Evolutionary conservation across 2,888 invertebrate species (phyloP).

Genomic region (Julus scandinavius): DNA sequence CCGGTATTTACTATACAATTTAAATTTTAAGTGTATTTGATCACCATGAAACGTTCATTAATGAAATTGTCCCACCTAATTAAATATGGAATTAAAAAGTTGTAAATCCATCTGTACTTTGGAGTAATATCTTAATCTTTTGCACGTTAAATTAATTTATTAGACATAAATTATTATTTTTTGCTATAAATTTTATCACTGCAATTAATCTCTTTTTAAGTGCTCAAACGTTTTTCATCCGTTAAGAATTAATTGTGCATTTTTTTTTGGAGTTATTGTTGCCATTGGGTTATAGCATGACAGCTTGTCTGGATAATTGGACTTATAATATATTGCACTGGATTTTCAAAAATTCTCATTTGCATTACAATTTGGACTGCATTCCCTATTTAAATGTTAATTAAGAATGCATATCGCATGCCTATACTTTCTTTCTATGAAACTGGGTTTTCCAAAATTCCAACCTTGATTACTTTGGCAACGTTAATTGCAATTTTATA

Average conservation of each 20-base stretch:
- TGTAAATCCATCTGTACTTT: background rate
- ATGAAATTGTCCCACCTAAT: background rate
- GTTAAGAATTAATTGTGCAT: background rate
- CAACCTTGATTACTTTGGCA: slow-evolving; percentile 13
- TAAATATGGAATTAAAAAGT: background rate
- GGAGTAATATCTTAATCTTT: background rate
- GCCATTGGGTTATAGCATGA: background rate
- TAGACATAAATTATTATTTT: background rate
- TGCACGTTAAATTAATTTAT: background rate
- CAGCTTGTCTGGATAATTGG: background rate
- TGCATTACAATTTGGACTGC: slow-evolving; percentile 3
- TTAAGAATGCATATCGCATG: background rate
- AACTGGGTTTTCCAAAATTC: background rate
- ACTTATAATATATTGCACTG: background rate
- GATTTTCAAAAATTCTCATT: background rate
- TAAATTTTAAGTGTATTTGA: background rate
- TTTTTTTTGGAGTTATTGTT: background rate
- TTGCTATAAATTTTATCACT: background rate
- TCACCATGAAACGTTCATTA: background rate
- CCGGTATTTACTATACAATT: too few species aligned
- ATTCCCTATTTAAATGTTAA: slow-evolving; percentile 20
- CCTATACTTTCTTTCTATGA: background rate
- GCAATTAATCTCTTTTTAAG: slow-evolving; percentile 12
- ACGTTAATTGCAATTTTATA: background rate
- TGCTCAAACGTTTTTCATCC: background rate